These are phyloP conservation scores for Scomber japonicus DNA, from an alignment of 2,113 vertebrate species.

Conservation along the genomic window DNA sequence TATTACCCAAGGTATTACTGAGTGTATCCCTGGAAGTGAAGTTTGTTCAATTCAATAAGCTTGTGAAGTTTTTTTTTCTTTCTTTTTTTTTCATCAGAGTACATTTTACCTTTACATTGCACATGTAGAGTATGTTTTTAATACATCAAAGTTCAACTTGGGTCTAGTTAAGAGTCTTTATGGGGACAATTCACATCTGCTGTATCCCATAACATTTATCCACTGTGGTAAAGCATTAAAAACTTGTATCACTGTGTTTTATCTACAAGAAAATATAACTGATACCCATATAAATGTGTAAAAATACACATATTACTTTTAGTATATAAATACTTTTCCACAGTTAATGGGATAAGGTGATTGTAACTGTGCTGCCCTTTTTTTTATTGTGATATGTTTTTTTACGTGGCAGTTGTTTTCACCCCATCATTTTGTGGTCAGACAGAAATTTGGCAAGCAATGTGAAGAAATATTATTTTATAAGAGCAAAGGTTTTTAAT, in stretches of 20 bases:
- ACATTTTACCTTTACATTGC: constrained; percentile 27
- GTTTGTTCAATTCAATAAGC: neutral
- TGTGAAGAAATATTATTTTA: constrained; percentile 49
- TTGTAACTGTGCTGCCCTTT: neutral
- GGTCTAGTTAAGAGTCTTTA: neutral
- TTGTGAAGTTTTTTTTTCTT: neutral
- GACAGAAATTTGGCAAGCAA: neutral
- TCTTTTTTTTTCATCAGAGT: neutral
- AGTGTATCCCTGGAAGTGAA: neutral
- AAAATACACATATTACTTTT: neutral
- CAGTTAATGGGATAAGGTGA: neutral
- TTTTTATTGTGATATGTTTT: constrained; percentile 2
- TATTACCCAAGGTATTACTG: neutral
- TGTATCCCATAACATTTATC: neutral
- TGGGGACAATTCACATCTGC: neutral
- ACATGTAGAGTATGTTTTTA: constrained; percentile 32
- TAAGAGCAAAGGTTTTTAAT: constrained; percentile 62
- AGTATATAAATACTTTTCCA: neutral
- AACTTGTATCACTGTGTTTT: neutral
- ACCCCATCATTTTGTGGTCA: neutral
- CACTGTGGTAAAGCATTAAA: neutral
- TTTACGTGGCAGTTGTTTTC: constrained; percentile 6
- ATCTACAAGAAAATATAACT: too few species aligned
- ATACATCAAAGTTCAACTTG: neutral
- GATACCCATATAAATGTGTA: too few species aligned